Conservation (phyloP, 1,140 invertebrate genomes). For the Drosophila aff. region DNA sequence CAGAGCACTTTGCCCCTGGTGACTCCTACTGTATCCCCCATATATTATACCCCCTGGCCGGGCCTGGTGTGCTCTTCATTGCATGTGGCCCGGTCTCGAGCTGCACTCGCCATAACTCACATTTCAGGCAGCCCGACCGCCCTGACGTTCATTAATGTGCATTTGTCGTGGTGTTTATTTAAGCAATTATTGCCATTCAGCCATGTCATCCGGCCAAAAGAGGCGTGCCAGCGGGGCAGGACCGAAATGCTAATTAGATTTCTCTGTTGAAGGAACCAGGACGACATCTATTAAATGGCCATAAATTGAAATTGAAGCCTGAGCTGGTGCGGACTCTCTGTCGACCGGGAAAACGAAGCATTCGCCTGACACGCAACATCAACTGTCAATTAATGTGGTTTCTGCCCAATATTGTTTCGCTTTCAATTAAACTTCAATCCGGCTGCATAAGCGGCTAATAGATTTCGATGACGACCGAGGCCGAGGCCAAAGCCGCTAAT, state of each 20-base stretch:
- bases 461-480: slow-evolving; percentile 32
- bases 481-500: slow-evolving; percentile 40
- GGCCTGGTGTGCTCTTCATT: slow-evolving; percentile 59
- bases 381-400: slow-evolving; percentile 53
- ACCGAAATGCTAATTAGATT: slow-evolving; percentile 68
- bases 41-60: not conserved
- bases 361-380: slow-evolving; percentile 48
- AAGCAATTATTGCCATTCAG: slow-evolving; percentile 68
- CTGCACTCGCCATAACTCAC: slow-evolving; percentile 49
- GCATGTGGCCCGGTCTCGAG: slow-evolving; percentile 57
- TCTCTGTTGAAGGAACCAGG: slow-evolving; percentile 31
- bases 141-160: slow-evolving; percentile 72
- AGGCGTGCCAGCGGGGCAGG: slow-evolving; percentile 4
- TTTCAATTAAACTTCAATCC: slow-evolving; percentile 55
- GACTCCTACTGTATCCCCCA: not conserved
- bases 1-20: slow-evolving; percentile 19
- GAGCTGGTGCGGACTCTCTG: not conserved
- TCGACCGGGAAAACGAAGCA: slow-evolving; percentile 24
- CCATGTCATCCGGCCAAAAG: slow-evolving; percentile 32
- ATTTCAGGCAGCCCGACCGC: slow-evolving; percentile 8
- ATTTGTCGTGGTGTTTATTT: slow-evolving; percentile 74
- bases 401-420: slow-evolving; percentile 33
- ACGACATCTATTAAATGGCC: slow-evolving; percentile 37
- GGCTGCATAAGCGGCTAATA: slow-evolving; percentile 36
- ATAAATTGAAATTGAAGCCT: slow-evolving; percentile 39